phyloP scores from a whole-genome alignment of 2,888 invertebrate genomes.

The Bembecia ichneumoniformis region DNA sequence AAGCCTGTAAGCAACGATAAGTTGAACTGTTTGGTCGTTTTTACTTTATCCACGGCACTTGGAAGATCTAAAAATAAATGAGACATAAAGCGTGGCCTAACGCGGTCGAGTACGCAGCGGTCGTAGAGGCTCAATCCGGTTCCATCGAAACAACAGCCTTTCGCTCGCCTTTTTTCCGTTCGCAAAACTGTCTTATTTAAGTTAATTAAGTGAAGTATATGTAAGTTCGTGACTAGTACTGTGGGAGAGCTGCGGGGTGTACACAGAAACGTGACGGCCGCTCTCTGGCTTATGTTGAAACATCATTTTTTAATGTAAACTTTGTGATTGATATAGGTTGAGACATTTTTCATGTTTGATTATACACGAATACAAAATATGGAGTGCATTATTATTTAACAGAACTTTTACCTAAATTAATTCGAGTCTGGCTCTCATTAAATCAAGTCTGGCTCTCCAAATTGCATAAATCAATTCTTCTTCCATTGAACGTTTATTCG shows the following conservation, averaged over 20 bases:
- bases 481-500: no score
- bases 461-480: no score
- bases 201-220: constrained; percentile 72
- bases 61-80: constrained; percentile 20
- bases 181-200: constrained; percentile 67
- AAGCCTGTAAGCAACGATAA: no score
- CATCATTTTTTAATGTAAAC: constrained; percentile 6
- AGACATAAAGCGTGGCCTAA: constrained; percentile 51
- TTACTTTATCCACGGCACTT: no score
- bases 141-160: constrained; percentile 46
- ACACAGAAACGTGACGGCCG: constrained; percentile 39
- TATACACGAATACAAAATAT: no score
- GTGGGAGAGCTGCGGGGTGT: constrained; percentile 35
- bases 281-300: constrained; percentile 24
- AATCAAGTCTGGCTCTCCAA: no score
- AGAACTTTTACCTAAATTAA: no score
- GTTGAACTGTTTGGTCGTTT: no score
- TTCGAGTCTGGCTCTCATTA: no score
- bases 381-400: no score
- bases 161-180: constrained; percentile 51
- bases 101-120: constrained; percentile 12
- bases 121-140: constrained; percentile 38
- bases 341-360: no score
- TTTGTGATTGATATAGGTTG: no score
- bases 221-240: constrained; percentile 68